These are phyloP conservation scores for Erebia aethiops DNA, from an alignment of 2,888 invertebrate genomes.

Conservation along the genomic window DNA sequence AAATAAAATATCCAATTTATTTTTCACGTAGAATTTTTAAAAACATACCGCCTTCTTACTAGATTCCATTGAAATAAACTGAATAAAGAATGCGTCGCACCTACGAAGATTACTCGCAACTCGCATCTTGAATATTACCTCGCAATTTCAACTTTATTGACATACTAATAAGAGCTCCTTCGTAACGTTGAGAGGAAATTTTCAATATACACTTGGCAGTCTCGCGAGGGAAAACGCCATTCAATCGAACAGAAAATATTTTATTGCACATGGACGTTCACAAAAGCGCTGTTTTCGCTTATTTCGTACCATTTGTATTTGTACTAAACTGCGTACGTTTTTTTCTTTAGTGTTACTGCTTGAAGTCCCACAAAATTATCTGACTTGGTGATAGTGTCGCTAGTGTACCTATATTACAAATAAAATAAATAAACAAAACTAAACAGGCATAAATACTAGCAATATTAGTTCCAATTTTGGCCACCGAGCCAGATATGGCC, in stretches of 20 bases:
- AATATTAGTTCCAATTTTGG: too few relatives aligned
- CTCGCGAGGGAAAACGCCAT: slow-evolving; percentile 31
- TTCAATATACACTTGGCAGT: slow-evolving; percentile 34
- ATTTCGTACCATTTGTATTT: slow-evolving; percentile 16
- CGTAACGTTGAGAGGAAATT: slow-evolving; percentile 15
- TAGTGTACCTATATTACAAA: too few relatives aligned
- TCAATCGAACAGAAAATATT: slow-evolving; percentile 37
- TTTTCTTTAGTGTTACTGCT: too few relatives aligned
- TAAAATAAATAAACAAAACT: too few relatives aligned
- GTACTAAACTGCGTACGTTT: neutral
- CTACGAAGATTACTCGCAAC: slow-evolving; percentile 23
- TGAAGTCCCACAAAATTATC: too few relatives aligned
- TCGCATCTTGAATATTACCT: slow-evolving; percentile 7
- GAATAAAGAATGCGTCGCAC: slow-evolving; percentile 24
- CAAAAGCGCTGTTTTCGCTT: slow-evolving; percentile 21
- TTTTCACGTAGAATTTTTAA: slow-evolving; percentile 1
- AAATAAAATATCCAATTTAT: neutral
- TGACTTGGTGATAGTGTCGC: too few relatives aligned
- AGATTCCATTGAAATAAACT: slow-evolving; percentile 19
- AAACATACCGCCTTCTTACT: neutral
- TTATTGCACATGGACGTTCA: slow-evolving; percentile 31
- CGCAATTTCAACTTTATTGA: slow-evolving; percentile 9
- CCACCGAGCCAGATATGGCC: too few relatives aligned
- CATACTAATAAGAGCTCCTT: neutral
- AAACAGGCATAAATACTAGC: too few relatives aligned